Conservation (phyloP, 2,888 invertebrate species). For the Cantharis lateralis region DNA sequence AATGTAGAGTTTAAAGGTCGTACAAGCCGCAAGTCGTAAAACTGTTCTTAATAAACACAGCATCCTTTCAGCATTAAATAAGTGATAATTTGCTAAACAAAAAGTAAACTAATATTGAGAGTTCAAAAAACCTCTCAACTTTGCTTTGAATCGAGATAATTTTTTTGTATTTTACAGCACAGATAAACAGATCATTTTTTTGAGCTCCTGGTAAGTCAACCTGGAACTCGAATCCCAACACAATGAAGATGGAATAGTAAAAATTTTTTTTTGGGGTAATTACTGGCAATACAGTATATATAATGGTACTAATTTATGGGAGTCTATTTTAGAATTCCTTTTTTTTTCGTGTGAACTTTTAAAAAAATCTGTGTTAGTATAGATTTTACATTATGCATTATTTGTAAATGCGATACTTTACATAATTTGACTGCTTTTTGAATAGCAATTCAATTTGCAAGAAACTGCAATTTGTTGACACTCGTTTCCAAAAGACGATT, state of each 20-base stretch:
- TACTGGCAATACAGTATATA: too few relatives aligned
- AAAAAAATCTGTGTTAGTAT: background rate
- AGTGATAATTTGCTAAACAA: background rate
- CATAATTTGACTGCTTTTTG: background rate
- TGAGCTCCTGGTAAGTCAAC: too few relatives aligned
- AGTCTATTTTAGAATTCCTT: background rate
- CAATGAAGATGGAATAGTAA: too few relatives aligned
- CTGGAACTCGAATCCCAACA: too few relatives aligned
- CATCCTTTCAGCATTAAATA: conserved; percentile 22
- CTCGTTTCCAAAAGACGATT: background rate
- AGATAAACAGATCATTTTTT: too few relatives aligned
- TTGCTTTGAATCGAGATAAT: background rate
- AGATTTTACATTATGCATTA: background rate
- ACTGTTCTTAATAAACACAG: conserved; percentile 19
- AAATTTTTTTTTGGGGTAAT: background rate
- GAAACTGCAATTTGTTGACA: background rate
- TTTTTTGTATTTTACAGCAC: background rate
- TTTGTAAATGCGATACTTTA: background rate
- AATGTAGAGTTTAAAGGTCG: conserved; percentile 30
- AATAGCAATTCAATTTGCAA: background rate
- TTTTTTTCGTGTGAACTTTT: background rate
- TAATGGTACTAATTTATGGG: background rate
- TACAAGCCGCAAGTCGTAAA: conserved; percentile 31
- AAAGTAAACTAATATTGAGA: background rate
- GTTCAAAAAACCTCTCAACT: background rate